These are phyloP conservation scores for Montifringilla adamsi DNA, from an alignment of 2,113 vertebrate genomes.

Conservation along the genomic window DNA sequence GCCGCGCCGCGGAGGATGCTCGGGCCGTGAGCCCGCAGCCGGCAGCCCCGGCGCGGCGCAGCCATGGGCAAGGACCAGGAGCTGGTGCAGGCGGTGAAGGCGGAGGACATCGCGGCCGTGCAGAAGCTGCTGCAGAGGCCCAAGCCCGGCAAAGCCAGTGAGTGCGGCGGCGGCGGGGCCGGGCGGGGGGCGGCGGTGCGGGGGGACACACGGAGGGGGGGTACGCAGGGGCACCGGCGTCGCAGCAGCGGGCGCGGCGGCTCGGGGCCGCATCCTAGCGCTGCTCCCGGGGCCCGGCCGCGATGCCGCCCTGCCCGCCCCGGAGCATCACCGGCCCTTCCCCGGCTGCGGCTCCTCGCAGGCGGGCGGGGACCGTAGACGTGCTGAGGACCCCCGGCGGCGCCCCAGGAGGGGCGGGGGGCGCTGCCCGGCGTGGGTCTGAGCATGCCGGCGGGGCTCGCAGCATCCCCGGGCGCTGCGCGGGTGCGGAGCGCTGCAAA, in stretches of 20 bases:
- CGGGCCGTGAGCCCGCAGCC: no score
- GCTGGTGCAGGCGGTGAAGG: no score
- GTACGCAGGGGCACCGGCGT: background rate
- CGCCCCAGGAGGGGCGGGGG: background rate
- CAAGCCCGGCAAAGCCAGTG: slow-evolving; percentile 93
- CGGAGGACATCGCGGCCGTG: slow-evolving; percentile 90
- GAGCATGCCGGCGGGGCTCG: background rate
- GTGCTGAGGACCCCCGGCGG: background rate
- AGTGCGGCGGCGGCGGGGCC: slow-evolving; percentile 67
- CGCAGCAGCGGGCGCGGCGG: background rate
- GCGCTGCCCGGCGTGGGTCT: background rate
- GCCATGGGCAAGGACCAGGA: no score
- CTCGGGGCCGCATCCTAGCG: background rate
- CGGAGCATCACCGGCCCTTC: background rate
- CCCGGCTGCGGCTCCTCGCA: background rate
- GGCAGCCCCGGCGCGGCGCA: no score
- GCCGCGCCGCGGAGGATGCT: no score
- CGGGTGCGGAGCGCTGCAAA: background rate
- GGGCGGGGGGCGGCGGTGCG: background rate
- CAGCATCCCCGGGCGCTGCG: background rate
- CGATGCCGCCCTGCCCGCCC: background rate
- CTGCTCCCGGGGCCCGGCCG: background rate
- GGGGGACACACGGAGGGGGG: background rate
- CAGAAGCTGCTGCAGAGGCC: slow-evolving; percentile 97
- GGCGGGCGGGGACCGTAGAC: background rate